phyloP scores from a whole-genome alignment of 2,797 vertebrate species.

The Trachurus trachurus region DNA sequence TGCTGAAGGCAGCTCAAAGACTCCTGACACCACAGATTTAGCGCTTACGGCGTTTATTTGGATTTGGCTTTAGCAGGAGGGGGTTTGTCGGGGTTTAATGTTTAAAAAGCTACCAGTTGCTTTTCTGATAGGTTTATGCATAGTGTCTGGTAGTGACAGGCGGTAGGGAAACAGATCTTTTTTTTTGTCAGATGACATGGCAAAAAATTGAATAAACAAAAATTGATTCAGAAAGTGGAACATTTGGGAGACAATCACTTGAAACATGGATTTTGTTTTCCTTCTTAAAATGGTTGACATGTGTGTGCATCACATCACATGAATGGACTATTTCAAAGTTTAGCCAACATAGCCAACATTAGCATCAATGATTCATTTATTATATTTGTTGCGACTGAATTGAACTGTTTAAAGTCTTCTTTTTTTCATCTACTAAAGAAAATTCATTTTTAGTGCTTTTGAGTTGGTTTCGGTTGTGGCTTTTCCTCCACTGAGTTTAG shows the following conservation, averaged over 20 bases:
- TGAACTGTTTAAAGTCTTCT: too few relatives aligned
- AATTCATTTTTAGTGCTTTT: too few relatives aligned
- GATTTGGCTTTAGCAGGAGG: conserved; percentile 59
- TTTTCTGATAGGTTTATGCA: conserved; percentile 53
- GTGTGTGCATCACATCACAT: background rate
- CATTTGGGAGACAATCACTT: background rate
- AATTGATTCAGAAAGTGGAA: background rate
- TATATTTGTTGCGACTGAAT: too few relatives aligned
- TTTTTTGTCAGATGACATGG: conserved; percentile 14
- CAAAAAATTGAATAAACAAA: background rate
- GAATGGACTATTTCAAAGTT: background rate
- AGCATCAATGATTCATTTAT: background rate
- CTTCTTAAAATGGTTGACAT: background rate
- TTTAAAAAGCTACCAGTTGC: conserved; percentile 59
- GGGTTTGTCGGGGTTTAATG: conserved; percentile 54
- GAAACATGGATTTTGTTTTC: background rate
- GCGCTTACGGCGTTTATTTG: conserved; percentile 69
- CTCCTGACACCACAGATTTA: conserved; percentile 74
- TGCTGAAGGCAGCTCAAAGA: conserved; percentile 73
- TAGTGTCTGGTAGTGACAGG: conserved; percentile 31
- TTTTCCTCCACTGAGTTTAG: background rate
- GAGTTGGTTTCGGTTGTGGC: too few relatives aligned
- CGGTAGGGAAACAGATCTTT: conserved; percentile 1
- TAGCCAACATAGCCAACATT: background rate
- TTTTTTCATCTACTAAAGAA: too few relatives aligned